phyloP scores from a whole-genome alignment of 1,140 invertebrate genomes.

The Drosophila bocqueti region DNA sequence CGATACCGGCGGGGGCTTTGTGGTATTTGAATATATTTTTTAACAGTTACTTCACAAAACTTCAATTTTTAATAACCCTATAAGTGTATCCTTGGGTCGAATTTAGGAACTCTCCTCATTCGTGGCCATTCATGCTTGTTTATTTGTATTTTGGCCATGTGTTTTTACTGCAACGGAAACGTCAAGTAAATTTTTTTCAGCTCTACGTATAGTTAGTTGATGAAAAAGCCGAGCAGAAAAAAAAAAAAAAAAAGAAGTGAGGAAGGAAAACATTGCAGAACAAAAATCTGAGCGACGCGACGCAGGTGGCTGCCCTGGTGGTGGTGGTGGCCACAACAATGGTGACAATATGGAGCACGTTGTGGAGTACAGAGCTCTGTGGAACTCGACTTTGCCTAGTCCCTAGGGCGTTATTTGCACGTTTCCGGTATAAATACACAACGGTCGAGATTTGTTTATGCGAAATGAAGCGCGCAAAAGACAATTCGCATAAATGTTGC shows the following conservation, averaged over 20 bases:
- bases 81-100: conserved; percentile 34
- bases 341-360: conserved; percentile 55
- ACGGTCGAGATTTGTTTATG: conserved; percentile 80
- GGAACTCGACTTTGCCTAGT: conserved; percentile 73
- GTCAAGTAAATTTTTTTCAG: conserved; percentile 76
- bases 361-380: conserved; percentile 28
- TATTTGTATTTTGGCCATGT: conserved; percentile 80
- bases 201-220: conserved; percentile 75
- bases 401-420: conserved; percentile 80
- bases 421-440: conserved; percentile 83
- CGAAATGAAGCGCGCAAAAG: conserved; percentile 82
- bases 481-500: conserved; percentile 81
- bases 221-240: conserved; percentile 56
- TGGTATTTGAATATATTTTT: too few relatives aligned
- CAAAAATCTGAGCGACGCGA: conserved; percentile 68
- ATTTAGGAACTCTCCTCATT: neutral
- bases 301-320: conserved; percentile 56
- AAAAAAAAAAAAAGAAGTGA: conserved; percentile 6
- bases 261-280: conserved; percentile 33
- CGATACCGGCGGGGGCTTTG: too few relatives aligned
- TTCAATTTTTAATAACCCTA: neutral
- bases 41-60: neutral
- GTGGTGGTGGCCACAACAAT: conserved; percentile 55
- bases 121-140: conserved; percentile 36
- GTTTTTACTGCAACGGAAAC: conserved; percentile 82